These are phyloP conservation scores for Anodontia alba DNA, from an alignment of 2,888 invertebrate species.

Conservation along the genomic window DNA sequence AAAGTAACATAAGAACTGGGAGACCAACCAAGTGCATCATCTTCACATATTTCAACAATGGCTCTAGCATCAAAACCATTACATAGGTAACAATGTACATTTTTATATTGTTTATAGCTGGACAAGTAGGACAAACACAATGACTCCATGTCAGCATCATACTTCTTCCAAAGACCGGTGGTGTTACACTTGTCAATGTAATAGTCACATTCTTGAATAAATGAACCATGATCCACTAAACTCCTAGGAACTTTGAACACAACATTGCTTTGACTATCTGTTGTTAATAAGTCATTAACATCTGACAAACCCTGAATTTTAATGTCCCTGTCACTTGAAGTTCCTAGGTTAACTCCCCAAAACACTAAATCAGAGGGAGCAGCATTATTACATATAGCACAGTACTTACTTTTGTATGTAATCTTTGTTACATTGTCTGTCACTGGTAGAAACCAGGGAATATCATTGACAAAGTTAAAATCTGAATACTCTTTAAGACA, in stretches of 20 bases:
- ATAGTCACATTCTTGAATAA: neutral
- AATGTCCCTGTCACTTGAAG: neutral
- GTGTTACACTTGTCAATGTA: constrained; percentile 40
- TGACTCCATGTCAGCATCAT: constrained; percentile 25
- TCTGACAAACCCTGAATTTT: neutral
- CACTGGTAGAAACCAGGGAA: constrained; percentile 20
- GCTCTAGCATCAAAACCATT: constrained; percentile 25
- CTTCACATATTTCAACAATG: neutral
- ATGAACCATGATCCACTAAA: neutral
- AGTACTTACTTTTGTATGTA: constrained; percentile 28
- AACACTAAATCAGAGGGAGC: neutral
- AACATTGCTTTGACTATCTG: neutral
- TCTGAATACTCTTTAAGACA: constrained; percentile 27
- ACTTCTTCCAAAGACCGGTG: constrained; percentile 39
- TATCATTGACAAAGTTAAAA: constrained; percentile 25
- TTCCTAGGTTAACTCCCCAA: neutral
- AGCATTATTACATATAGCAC: constrained; percentile 20
- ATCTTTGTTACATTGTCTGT: neutral
- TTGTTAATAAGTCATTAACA: neutral
- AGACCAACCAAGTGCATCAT: too few species aligned
- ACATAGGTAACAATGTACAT: constrained; percentile 49
- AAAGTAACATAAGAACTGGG: constrained; percentile 21
- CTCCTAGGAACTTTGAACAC: neutral
- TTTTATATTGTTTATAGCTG: constrained; percentile 35
- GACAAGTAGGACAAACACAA: constrained; percentile 42